A percentile compares a stretch with the other conserved stretches of the same genome.
phyloP scores from a whole-genome alignment of 2,797 vertebrate species.

The Sebastes hopkinsi region DNA sequence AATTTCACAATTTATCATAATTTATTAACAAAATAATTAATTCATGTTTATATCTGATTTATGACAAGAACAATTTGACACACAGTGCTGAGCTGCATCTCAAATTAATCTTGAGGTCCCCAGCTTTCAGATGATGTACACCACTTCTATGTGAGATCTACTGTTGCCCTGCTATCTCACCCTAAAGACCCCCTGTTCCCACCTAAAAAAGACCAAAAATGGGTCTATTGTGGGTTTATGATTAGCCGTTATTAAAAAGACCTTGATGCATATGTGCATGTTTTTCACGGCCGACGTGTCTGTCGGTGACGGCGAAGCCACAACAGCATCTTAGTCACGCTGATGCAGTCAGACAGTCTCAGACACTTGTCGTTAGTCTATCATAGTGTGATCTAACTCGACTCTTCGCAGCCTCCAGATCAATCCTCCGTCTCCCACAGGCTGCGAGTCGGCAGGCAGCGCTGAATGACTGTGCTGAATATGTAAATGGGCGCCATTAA shows the following conservation, averaged over 20 bases:
- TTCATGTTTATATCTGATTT: no score
- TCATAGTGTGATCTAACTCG: constrained; percentile 28
- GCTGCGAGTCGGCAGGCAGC: constrained; percentile 39
- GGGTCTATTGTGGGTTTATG: not conserved
- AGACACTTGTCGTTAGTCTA: constrained; percentile 29
- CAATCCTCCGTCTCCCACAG: constrained; percentile 43
- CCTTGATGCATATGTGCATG: not conserved
- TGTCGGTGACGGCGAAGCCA: not conserved
- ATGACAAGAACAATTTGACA: no score
- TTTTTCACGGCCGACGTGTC: not conserved
- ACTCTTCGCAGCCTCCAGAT: constrained; percentile 34
- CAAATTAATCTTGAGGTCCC: no score
- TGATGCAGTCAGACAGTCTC: constrained; percentile 6
- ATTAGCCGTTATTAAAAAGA: not conserved
- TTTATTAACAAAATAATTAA: no score
- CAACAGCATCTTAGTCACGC: not conserved
- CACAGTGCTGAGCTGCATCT: no score
- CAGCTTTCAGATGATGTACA: no score
- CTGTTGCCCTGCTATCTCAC: fast-evolving
- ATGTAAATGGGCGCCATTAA: constrained; percentile 79
- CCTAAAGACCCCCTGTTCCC: no score
- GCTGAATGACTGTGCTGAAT: constrained; percentile 64
- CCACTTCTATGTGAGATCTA: no score
- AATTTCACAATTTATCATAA: no score
- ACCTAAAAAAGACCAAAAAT: no score